Evolutionary conservation across 2,113 vertebrate species (phyloP).

Genomic region (Spheniscus mendiculus): DNA sequence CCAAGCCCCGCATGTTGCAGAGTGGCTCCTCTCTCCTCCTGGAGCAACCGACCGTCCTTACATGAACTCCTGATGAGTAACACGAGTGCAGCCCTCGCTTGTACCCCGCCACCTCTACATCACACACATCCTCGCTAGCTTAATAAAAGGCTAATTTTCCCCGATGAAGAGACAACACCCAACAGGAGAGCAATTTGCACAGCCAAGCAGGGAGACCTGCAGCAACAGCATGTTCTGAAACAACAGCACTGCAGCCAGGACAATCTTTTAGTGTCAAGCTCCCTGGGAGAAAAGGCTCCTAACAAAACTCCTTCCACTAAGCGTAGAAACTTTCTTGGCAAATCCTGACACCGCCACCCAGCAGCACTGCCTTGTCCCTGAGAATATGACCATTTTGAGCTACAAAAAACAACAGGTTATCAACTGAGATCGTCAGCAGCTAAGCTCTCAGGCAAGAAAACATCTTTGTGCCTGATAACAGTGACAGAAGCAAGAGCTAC

Average conservation of each 20-base stretch:
- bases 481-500: slow-evolving; percentile 9
- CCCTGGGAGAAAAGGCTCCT: neutral
- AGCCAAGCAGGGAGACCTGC: neutral
- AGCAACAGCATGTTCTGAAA: neutral
- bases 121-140: neutral
- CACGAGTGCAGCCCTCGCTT: neutral
- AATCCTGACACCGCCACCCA: neutral
- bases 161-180: neutral
- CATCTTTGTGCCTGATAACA: neutral
- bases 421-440: neutral
- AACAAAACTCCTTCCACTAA: neutral
- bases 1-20: neutral
- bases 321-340: neutral
- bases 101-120: neutral
- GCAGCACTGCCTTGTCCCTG: neutral
- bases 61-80: neutral
- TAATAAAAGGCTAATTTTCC: neutral
- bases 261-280: neutral
- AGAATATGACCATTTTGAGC: neutral
- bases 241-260: neutral
- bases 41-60: neutral
- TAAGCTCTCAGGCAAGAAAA: neutral
- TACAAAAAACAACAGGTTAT: neutral
- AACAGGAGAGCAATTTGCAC: neutral
- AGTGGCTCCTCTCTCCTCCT: neutral